A percentile compares a stretch with the other conserved stretches of the same genome.
Conservation (phyloP, 2,888 invertebrate genomes). For the Nemotelus pantherinus region DNA sequence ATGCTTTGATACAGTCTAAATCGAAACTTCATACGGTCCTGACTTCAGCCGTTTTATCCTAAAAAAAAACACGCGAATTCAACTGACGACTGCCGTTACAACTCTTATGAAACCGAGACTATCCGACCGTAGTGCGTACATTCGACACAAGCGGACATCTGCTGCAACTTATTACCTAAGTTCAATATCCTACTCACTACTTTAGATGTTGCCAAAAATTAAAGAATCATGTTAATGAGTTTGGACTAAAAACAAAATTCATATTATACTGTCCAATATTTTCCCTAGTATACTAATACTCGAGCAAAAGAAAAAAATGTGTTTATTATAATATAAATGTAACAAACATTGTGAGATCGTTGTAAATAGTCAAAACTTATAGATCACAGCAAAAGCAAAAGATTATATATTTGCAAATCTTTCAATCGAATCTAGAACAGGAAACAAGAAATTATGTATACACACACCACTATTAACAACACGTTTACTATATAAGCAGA, state of each 20-base stretch:
- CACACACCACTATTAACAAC: no score
- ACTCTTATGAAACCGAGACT: no score
- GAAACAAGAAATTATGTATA: neutral
- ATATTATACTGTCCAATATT: conserved; percentile 16
- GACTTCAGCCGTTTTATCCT: no score
- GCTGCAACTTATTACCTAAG: no score
- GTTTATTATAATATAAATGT: conserved; percentile 16
- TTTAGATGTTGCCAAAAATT: conserved; percentile 37
- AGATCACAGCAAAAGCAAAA: conserved; percentile 25
- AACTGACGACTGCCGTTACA: no score
- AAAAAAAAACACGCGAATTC: no score
- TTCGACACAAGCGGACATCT: neutral
- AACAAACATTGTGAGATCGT: conserved; percentile 27
- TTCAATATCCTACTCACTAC: neutral
- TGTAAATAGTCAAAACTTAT: conserved; percentile 27
- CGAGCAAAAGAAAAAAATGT: conserved; percentile 6
- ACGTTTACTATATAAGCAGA: no score
- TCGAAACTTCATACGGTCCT: no score
- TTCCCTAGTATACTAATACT: neutral
- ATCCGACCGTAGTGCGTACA: neutral
- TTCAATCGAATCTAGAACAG: conserved; percentile 3
- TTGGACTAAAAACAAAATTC: neutral
- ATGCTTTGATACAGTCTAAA: neutral
- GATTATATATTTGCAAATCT: neutral
- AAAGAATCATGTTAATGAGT: neutral